Conservation (phyloP, 2,113 vertebrate genomes). For the Gadus chalcogrammus region DNA sequence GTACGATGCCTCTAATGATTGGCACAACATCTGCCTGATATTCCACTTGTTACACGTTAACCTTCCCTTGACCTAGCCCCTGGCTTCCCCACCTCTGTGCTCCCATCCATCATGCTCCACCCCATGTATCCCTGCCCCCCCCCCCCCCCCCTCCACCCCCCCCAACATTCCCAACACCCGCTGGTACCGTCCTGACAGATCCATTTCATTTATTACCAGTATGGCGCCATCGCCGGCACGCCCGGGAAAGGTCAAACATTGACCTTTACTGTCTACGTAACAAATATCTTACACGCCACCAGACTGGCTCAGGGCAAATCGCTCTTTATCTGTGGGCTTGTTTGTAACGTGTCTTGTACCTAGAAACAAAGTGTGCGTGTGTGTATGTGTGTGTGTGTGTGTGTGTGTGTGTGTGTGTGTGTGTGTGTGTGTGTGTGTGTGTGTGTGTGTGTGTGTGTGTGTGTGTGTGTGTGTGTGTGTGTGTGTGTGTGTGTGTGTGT, state of each 20-base stretch:
- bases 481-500: not conserved
- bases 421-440: too few relatives aligned
- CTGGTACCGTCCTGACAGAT: conserved; percentile 40
- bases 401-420: too few relatives aligned
- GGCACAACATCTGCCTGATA: too few relatives aligned
- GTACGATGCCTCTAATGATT: not conserved
- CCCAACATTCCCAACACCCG: not conserved
- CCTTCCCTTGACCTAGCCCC: conserved; percentile 3
- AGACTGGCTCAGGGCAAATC: conserved; percentile 11
- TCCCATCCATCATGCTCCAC: conserved; percentile 16
- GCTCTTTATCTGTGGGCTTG: too few relatives aligned
- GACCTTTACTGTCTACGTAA: conserved; percentile 63
- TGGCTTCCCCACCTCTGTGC: not conserved
- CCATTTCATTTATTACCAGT: conserved; percentile 43
- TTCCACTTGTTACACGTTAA: not conserved
- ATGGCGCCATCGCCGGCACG: too few relatives aligned
- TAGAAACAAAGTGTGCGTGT: too few relatives aligned
- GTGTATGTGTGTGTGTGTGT: too few relatives aligned
- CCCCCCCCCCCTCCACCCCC: conserved; percentile 4
- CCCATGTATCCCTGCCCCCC: not conserved
- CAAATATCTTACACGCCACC: conserved; percentile 48
- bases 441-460: not conserved
- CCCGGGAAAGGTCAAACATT: conserved; percentile 53
- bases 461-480: conserved; percentile 16
- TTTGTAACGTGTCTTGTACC: too few relatives aligned